Evolutionary conservation across 2,888 invertebrate species (phyloP), one percentile per base, ranked within the genome.

Genomic region (Odontocolon sp.): DNA sequence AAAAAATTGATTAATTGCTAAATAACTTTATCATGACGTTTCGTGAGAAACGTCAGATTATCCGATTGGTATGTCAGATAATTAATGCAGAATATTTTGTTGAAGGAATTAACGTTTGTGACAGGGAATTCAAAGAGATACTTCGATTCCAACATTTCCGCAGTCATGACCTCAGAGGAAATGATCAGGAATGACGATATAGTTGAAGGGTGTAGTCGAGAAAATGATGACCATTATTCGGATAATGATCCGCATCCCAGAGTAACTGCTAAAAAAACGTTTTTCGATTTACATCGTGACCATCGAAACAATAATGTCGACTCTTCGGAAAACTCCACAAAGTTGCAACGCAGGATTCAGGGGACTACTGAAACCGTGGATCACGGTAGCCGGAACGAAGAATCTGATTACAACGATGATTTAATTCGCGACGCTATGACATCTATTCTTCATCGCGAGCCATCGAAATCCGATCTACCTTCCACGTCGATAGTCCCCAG

Each of bases 191-290:
- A 42, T 14, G 56, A 56, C 3, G 31, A 26, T 5, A 45, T 23
- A 40, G 14, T 9, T 6, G 56, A 56, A 14, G 33, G 45, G 3
- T 2, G 23, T 21, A 26, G 31, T 33, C 23, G 18, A 6, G 40
- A 56, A 6, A 36, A 36, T 40, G 4, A 16, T 8, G 33, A 57
- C 33, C 18, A 23, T 50, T 8, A 6, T 14, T 1, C 47, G 2
- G 28, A 36, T 0, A 47, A 66, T 28, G 8, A 52, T 9, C 18
- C 23, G 0, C 73, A 56, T 31, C 73, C 75, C 0, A 67, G 56
- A 40, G 74, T 81, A 5, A 67, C 69, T 0, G 42, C 56, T 2
- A 81, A 76, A 38, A 78, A 69, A 36, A 75, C 76, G 0, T 79
- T 69, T 54, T 70, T 68, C 45, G 61, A 81, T 56, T 42, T 81